Evolutionary conservation across 2,113 vertebrate genomes (phyloP).

Genomic region (Hemibagrus wyckioides): DNA sequence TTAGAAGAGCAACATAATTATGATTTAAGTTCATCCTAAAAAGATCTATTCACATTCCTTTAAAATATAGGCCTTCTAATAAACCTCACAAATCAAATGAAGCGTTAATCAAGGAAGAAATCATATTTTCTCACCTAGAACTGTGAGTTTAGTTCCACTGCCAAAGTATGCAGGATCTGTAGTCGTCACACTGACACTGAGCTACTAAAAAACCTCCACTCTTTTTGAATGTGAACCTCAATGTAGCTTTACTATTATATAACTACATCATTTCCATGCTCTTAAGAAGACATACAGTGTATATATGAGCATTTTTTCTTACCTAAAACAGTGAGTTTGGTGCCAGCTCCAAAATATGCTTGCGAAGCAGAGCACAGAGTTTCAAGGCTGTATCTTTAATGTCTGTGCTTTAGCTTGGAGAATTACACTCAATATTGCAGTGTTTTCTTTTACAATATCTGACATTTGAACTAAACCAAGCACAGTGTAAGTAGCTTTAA

Average conservation of each 20-base stretch:
- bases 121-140: conserved; percentile 63
- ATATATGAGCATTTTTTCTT: conserved; percentile 32
- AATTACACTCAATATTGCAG: not conserved
- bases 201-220: conserved; percentile 65
- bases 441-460: not conserved
- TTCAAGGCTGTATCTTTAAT: conserved; percentile 46
- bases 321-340: conserved; percentile 62
- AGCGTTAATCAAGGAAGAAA: not conserved
- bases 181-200: conserved; percentile 68
- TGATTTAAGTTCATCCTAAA: not conserved
- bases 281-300: not conserved
- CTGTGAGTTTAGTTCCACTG: conserved; percentile 73
- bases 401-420: not conserved
- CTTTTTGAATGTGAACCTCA: not conserved
- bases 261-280: not conserved
- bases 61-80: not conserved
- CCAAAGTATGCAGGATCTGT: conserved; percentile 70
- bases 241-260: not conserved
- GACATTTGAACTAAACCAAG: not conserved
- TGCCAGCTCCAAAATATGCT: conserved; percentile 59
- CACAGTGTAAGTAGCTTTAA: not conserved
- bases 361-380: conserved; percentile 48
- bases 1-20: not conserved
- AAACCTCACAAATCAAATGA: not conserved
- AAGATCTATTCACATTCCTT: not conserved